Evolutionary conservation across 2,797 vertebrate species (phyloP).

Genomic region (Rhinogobio ventralis): DNA sequence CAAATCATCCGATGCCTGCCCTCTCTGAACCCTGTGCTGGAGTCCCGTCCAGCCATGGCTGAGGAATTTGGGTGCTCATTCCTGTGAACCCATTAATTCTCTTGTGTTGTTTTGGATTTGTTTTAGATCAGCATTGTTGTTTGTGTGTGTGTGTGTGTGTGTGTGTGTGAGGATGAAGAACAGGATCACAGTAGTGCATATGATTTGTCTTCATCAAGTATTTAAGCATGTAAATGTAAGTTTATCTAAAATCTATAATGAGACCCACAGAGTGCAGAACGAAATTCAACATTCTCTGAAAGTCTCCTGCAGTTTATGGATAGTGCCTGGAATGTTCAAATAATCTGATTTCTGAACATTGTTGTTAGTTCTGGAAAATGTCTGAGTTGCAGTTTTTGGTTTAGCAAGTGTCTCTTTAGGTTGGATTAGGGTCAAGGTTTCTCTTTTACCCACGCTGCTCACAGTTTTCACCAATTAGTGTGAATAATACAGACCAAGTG

Average conservation of each 20-base stretch:
- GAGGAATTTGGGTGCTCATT: slow-evolving; percentile 48
- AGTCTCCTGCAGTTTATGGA: slow-evolving; percentile 43
- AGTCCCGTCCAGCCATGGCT: slow-evolving; percentile 42
- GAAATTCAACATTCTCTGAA: background rate
- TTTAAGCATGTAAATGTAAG: background rate
- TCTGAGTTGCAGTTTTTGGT: background rate
- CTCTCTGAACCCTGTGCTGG: slow-evolving; percentile 6
- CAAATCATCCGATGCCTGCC: slow-evolving; percentile 22
- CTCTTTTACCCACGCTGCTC: slow-evolving; percentile 11
- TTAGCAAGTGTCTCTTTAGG: background rate
- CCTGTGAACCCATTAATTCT: slow-evolving; percentile 10
- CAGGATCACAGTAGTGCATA: background rate
- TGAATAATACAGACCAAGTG: slow-evolving; percentile 12
- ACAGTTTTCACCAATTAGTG: slow-evolving; percentile 37
- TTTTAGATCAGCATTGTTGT: background rate
- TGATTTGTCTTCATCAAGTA: background rate
- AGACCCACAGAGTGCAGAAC: background rate
- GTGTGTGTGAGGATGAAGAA: background rate
- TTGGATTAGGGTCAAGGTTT: slow-evolving; percentile 35
- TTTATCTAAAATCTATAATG: background rate
- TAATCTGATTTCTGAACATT: slow-evolving; percentile 23
- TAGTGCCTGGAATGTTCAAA: slow-evolving; percentile 15
- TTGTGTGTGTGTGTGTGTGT: background rate
- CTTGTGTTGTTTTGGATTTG: background rate
- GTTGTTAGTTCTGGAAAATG: slow-evolving; percentile 27